Percentiles rank a stretch among this genome's conserved stretches.
These are phyloP conservation scores for Rhynchophorus ferrugineus DNA, from an alignment of 1,140 invertebrate species.

Conservation along the genomic window DNA sequence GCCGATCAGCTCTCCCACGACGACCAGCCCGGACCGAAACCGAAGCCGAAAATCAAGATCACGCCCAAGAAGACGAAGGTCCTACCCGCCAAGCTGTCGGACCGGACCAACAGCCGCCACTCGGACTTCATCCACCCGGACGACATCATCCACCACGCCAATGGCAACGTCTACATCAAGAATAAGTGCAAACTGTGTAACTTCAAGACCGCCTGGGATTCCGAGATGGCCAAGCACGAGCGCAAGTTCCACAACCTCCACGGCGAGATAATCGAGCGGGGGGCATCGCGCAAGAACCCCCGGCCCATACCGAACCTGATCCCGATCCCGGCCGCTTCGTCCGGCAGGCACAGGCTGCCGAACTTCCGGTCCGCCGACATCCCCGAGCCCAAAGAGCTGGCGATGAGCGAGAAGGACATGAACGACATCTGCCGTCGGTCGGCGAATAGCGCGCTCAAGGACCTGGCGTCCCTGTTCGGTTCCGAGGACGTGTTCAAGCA, in stretches of 20 bases:
- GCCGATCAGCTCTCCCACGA: slow-evolving; percentile 13
- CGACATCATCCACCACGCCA: slow-evolving; percentile 44
- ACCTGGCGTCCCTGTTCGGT: slow-evolving; percentile 44
- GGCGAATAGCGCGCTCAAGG: slow-evolving; percentile 42
- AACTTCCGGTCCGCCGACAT: slow-evolving; percentile 1
- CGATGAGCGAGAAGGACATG: slow-evolving; percentile 41
- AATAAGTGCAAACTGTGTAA: slow-evolving; percentile 39
- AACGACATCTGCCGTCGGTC: slow-evolving; percentile 43
- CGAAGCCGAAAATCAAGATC: slow-evolving; percentile 16
- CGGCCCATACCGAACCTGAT: slow-evolving; percentile 64
- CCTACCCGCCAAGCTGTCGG: slow-evolving; percentile 4
- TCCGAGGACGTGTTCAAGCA: slow-evolving; percentile 41
- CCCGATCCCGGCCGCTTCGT: slow-evolving; percentile 45
- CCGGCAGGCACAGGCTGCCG: not conserved
- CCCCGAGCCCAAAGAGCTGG: slow-evolving; percentile 21
- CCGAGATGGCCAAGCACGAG: slow-evolving; percentile 49
- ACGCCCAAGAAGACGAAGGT: slow-evolving; percentile 17
- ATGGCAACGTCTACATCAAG: slow-evolving; percentile 42
- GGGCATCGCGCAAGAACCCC: slow-evolving; percentile 43
- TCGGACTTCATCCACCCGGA: slow-evolving; percentile 47
- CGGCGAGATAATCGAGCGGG: slow-evolving; percentile 30
- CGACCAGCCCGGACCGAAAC: slow-evolving; percentile 6
- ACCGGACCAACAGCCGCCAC: slow-evolving; percentile 17
- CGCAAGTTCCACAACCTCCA: slow-evolving; percentile 43
- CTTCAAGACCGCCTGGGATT: slow-evolving; percentile 44